A percentile compares a stretch with the other conserved stretches of the same genome.
Conservation (phyloP, 2,888 invertebrate genomes). For the Conomelus anceps region DNA sequence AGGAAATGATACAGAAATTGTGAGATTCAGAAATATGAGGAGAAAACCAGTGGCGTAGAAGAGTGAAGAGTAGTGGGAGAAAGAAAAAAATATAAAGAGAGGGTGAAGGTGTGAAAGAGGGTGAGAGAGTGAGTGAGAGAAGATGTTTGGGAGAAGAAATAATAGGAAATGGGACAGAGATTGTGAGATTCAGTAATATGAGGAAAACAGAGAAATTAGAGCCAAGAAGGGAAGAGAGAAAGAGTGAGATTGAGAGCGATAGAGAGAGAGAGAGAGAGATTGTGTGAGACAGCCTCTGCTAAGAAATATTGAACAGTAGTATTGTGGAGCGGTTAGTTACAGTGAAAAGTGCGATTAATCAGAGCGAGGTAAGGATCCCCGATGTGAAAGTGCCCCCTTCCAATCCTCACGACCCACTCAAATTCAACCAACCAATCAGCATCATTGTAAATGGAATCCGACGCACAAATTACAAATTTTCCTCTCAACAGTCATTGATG, state of each 20-base stretch:
- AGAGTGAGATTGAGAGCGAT: neutral
- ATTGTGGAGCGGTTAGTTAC: neutral
- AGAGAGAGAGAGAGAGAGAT: too few species aligned
- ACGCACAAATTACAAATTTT: neutral
- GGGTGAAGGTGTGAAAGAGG: neutral
- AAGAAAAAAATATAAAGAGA: neutral
- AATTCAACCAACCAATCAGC: neutral
- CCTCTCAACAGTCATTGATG: too few species aligned
- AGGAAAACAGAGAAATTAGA: too few species aligned
- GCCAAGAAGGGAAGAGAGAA: neutral
- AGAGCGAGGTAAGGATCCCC: neutral
- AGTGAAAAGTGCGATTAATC: neutral
- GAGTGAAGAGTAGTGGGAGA: neutral
- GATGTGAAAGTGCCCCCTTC: neutral
- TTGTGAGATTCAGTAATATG: neutral
- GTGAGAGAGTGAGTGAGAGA: too few species aligned
- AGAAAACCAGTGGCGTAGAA: neutral
- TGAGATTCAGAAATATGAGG: neutral
- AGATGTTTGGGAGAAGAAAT: too few species aligned
- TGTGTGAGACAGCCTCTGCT: neutral
- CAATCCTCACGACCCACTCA: neutral
- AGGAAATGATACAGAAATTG: neutral
- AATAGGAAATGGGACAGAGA: too few species aligned
- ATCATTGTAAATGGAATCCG: neutral
- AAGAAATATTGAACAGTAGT: neutral